Evolutionary conservation across 1,140 invertebrate genomes (phyloP).

Genomic region (Drosophila erecta): DNA sequence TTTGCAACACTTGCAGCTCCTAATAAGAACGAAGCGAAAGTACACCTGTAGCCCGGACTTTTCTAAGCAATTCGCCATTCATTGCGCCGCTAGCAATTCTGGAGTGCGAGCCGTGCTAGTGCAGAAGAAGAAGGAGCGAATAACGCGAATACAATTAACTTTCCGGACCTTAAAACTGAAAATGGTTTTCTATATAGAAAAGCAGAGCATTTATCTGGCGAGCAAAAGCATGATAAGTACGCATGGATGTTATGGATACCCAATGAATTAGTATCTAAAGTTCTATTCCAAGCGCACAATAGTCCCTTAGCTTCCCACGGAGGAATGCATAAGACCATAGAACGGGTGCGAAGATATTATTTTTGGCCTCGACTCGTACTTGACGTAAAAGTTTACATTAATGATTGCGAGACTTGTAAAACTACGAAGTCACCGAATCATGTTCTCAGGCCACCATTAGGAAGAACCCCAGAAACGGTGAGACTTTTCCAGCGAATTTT

Average conservation of each 20-base stretch:
- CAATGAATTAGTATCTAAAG: neutral
- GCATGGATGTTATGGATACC: neutral
- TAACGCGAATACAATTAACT: neutral
- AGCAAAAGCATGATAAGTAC: neutral
- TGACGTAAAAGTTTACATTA: neutral
- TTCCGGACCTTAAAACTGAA: neutral
- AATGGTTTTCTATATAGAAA: neutral
- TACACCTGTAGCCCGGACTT: neutral
- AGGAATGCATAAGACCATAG: neutral
- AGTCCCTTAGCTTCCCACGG: neutral
- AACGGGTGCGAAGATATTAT: no score
- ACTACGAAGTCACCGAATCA: neutral
- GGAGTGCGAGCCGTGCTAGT: neutral
- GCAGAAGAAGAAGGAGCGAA: no score
- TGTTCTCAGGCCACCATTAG: neutral
- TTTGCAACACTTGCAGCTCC: neutral
- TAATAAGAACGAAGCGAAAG: neutral
- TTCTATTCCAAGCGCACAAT: neutral
- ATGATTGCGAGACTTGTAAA: neutral
- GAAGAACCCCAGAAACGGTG: neutral
- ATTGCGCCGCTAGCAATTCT: neutral
- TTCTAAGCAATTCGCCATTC: neutral
- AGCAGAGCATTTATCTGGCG: neutral
- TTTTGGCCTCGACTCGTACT: no score
- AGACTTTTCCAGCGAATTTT: neutral